These are phyloP conservation scores for Diuraphis noxia DNA, from an alignment of 1,140 invertebrate species.

Conservation along the genomic window DNA sequence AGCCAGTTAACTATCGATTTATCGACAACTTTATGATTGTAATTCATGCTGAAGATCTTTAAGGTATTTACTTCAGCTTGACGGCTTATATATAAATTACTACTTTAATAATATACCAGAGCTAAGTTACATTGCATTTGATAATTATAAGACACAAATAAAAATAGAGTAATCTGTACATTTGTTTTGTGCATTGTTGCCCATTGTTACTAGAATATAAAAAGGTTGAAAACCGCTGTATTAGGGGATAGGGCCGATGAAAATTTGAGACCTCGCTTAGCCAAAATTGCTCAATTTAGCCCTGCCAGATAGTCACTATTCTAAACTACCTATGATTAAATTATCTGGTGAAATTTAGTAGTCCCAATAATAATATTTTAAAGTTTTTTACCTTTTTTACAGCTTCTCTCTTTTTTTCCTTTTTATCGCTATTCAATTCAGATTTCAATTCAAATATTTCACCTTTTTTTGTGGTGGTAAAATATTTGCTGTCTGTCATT, in stretches of 20 bases:
- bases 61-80: too few relatives aligned
- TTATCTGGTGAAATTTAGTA: background rate
- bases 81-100: too few relatives aligned
- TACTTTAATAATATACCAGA: too few relatives aligned
- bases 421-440: conserved; percentile 99
- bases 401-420: conserved; percentile 99
- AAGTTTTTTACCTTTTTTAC: conserved; percentile 86
- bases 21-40: too few relatives aligned
- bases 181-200: too few relatives aligned
- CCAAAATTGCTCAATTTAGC: background rate
- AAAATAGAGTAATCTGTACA: too few relatives aligned
- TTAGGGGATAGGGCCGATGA: background rate
- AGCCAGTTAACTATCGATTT: too few relatives aligned
- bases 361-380: background rate
- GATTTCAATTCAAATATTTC: conserved; percentile 99
- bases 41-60: too few relatives aligned
- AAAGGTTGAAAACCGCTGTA: too few relatives aligned
- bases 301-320: background rate
- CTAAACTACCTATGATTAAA: background rate
- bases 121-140: too few relatives aligned
- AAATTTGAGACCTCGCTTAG: background rate
- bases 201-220: too few relatives aligned
- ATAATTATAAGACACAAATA: too few relatives aligned
- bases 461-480: conserved; percentile 99
- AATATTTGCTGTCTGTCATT: conserved; percentile 99